Base-by-base conservation (phyloP, 1,140 invertebrate species). In the Ceratoteleas bidentatus region DNA sequence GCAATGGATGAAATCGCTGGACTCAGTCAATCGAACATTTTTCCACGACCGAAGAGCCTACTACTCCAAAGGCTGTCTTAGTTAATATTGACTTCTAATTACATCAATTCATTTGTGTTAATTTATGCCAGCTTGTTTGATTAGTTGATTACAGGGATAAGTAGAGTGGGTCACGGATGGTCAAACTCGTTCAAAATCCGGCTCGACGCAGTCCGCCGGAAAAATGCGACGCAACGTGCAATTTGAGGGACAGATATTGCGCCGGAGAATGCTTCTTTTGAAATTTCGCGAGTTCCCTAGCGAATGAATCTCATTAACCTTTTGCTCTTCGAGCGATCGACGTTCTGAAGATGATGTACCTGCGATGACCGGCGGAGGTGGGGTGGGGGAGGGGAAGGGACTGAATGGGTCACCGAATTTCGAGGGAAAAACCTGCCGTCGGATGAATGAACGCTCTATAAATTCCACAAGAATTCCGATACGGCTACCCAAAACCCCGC, bases 291-390 rank as follows among this genome's bases (percentile, higher is more conserved):
- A 33, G 40, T 9, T 60, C 47, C 60, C 32, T 33, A 13, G 32
- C 38, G 56, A 69, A 62, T 70, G 75, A 78, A 78, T 78, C 65
- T 15, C 38, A 78, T 78, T 78, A 78, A 78, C 75, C 75, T 78
- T 78, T 78, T 40, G 38, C 56, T 36, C 15, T 0, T 36, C 15
- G 24, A 60, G 34, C 0, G 32, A 54, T 24, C 32, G 50, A 56
- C 57, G 13, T 38, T 52, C n/a, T 11, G 52, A 74, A 57, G 60
- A 74, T 36, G 43, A 49, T 64, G 14, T 15, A 11, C 16, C 36
- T 49, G 16, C 32, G 13, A 45, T 14, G 54, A 58, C 32, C 38
- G 40, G 43, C 16, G 24, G 24, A 40, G 7, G 10, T 40, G 6
- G 32, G 11, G n/a, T n/a, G n/a, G n/a, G n/a, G n/a, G n/a, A n/a